Conservation (phyloP, 1,140 invertebrate species). For the Hyposmocoma kahamanoa region DNA sequence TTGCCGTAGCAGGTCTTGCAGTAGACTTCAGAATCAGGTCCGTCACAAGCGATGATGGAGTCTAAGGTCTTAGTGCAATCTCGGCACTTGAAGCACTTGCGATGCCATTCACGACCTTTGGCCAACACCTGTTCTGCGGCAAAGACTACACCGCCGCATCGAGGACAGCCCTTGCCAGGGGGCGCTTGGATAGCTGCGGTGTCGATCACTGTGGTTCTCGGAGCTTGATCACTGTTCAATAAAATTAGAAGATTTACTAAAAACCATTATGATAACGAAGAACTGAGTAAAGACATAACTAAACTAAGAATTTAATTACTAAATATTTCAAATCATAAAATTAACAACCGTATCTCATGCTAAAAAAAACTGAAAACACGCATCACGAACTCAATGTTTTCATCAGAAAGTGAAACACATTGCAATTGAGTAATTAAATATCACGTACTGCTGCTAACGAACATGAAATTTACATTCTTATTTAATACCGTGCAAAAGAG, state of each 20-base stretch:
- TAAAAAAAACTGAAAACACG: too few species aligned
- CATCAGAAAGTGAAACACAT: too few species aligned
- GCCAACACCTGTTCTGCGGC: conserved; percentile 92
- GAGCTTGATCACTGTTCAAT: conserved; percentile 76
- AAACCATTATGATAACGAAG: too few species aligned
- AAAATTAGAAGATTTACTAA: too few species aligned
- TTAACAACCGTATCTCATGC: too few species aligned
- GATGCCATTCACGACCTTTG: conserved; percentile 94
- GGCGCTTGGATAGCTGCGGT: conserved; percentile 86
- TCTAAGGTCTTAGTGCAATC: conserved; percentile 94
- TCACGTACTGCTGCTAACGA: too few species aligned
- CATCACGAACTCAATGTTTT: too few species aligned
- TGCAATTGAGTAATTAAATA: too few species aligned
- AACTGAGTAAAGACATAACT: too few species aligned
- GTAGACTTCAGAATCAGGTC: conserved; percentile 92
- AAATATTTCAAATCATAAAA: too few species aligned
- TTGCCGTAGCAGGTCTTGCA: conserved; percentile 95
- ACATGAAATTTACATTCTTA: too few species aligned
- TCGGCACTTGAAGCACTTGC: conserved; percentile 98
- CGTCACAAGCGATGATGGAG: conserved; percentile 94
- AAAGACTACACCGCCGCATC: conserved; percentile 92
- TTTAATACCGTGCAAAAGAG: background rate
- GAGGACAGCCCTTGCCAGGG: conserved; percentile 90
- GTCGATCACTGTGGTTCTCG: conserved; percentile 84
- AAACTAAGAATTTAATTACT: too few species aligned